A percentile compares a stretch with the other conserved stretches of the same genome.
These are phyloP conservation scores for Chondrosia reniformis DNA, from an alignment of 37 sponge, comb jelly and placozoan species.

Conservation along the genomic window DNA sequence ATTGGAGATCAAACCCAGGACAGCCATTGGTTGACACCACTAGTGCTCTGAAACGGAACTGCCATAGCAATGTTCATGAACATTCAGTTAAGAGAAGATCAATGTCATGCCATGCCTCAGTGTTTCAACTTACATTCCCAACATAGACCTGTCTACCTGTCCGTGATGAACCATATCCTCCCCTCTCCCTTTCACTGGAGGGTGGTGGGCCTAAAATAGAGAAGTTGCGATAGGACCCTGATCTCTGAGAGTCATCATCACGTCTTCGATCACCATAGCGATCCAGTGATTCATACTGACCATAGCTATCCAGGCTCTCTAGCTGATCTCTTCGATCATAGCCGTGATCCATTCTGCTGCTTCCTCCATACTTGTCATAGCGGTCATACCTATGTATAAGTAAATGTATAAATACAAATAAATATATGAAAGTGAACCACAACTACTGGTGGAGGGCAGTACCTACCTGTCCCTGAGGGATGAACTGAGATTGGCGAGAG, in stretches of 20 bases:
- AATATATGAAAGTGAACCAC: too few species aligned
- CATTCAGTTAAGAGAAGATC: background rate
- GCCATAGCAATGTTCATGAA: background rate
- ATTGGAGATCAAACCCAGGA: too few species aligned
- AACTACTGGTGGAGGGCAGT: too few species aligned
- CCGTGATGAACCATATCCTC: background rate
- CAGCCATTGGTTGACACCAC: background rate
- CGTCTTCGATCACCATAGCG: background rate
- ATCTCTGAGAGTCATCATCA: background rate
- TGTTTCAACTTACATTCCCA: background rate
- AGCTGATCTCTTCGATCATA: too few species aligned
- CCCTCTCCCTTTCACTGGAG: background rate
- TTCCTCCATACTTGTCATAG: background rate
- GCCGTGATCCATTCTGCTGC: too few species aligned
- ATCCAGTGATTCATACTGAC: background rate
- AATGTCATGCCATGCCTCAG: background rate
- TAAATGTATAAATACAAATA: too few species aligned
- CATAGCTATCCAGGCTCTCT: background rate
- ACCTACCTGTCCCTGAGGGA: too few species aligned
- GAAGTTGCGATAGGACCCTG: background rate
- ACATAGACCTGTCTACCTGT: constrained; percentile 3
- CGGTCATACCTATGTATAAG: background rate
- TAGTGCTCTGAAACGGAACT: background rate
- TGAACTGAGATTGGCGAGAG: too few species aligned
- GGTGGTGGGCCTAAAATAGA: constrained; percentile 17